Evolutionary conservation across 1,140 invertebrate species (phyloP), one percentile per base, ranked within the genome.

Genomic region (Philotrypesis tridentata): DNA sequence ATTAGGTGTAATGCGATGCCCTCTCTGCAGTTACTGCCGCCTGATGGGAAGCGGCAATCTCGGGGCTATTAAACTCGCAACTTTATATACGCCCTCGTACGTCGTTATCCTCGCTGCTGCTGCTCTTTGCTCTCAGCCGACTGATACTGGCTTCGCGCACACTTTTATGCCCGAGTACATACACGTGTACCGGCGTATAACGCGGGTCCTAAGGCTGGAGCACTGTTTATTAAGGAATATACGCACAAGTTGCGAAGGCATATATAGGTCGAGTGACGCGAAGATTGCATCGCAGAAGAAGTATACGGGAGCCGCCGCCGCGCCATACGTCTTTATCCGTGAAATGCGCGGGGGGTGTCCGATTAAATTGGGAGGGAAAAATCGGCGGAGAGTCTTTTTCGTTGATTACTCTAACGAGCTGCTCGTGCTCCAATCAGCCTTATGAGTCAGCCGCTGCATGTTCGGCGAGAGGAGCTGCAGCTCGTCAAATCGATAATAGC

Each of bases 1-100:
- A 85, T 86, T 84, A 84, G 84, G 65, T 83, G 82, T 86, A 86
- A 86, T 85, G 79, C 82, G 83, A 85, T 86, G 81, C 82, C 80
- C 83, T 85, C 79, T 33, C 31, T 29, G 17, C 6, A 29, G 48
- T 55, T 55, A 55, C 48, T 21, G 17, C 23, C 29, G 80, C 40
- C 65, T 82, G 76, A 86, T 86, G 82, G 71, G 79, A 83, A 85
- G 80, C 72, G 77, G 82, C 82, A 85, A 86, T 86, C 84, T 83
- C 85, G 76, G 80, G 65, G 84, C 84, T 84, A 85, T 86, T 85
- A 85, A 86, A 84, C 80, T 63, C 68, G 75, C 43, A 68, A 85
- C 81, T 86, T 84, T 84, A 85, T 86, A 72, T 27, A 65, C 65
- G n/a, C 23, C 23, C 23, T 33, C 68, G 12, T 27, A 27, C 33